A percentile compares a stretch with the other conserved stretches of the same genome.
phyloP scores from a whole-genome alignment of 2,888 invertebrate species.

The Cheilosia soror region DNA sequence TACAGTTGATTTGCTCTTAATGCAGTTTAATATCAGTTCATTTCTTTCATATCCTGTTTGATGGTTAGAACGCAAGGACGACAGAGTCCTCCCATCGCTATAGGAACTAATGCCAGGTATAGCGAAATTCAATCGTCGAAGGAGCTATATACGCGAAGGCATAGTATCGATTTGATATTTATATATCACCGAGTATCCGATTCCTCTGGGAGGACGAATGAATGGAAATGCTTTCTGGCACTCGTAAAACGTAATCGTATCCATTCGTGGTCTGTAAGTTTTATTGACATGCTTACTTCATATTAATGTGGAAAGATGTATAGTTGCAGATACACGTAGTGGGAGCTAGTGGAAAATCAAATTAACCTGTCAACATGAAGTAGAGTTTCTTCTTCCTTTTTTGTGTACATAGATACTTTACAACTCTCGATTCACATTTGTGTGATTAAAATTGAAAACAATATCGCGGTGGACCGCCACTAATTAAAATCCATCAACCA shows the following conservation, averaged over 20 bases:
- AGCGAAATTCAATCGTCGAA: conserved; percentile 48
- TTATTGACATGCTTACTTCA: conserved; percentile 44
- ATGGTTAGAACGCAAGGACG: conserved; percentile 38
- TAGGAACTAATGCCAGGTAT: conserved; percentile 28
- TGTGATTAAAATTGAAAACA: not conserved
- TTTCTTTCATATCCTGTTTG: conserved; percentile 66
- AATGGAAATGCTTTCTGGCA: conserved; percentile 22
- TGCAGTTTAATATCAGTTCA: conserved; percentile 73
- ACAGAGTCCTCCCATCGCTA: conserved; percentile 55
- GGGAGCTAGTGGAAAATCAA: conserved; percentile 35
- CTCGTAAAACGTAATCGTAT: conserved; percentile 22
- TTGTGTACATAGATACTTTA: not conserved
- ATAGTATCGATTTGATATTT: conserved; percentile 47
- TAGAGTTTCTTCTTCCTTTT: not conserved
- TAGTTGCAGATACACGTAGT: not conserved
- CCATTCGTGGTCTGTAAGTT: conserved; percentile 47
- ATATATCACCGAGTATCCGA: conserved; percentile 26
- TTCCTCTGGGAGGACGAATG: conserved; percentile 27
- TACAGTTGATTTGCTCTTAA: conserved; percentile 72
- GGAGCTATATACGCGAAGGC: conserved; percentile 14
- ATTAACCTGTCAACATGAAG: conserved; percentile 59
- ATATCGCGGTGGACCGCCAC: not conserved
- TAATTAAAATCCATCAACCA: conserved; percentile 8
- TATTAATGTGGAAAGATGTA: not conserved
- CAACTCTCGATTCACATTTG: not conserved